Percentiles rank a stretch among this genome's conserved stretches.
phyloP scores from a whole-genome alignment of 2,113 vertebrate genomes.

The Thomomys bottae region DNA sequence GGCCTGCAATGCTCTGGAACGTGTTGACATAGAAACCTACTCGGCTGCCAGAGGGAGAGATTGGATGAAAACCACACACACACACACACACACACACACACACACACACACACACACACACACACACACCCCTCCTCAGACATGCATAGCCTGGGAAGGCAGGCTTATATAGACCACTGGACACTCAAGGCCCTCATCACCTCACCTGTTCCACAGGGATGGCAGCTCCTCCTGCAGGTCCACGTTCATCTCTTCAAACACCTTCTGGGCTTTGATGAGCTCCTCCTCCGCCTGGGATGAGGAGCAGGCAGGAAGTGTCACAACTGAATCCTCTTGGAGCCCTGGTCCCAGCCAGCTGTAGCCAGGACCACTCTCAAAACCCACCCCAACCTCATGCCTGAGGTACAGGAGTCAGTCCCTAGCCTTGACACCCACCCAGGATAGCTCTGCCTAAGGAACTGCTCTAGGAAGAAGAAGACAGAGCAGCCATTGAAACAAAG shows the following conservation, averaged over 20 bases:
- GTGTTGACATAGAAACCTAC: slow-evolving; percentile 99
- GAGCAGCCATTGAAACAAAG: background rate
- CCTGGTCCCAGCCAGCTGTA: background rate
- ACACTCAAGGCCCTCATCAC: no score
- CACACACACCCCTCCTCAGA: no score
- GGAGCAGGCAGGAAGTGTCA: slow-evolving; percentile 62
- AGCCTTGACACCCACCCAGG: background rate
- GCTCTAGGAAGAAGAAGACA: background rate
- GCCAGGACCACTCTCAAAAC: background rate
- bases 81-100: no score
- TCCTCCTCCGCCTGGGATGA: slow-evolving; percentile 95
- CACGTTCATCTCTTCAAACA: slow-evolving; percentile 98
- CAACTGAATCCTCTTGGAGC: background rate
- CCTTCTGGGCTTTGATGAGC: slow-evolving; percentile 97
- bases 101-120: no score
- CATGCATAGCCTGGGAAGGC: fast-evolving
- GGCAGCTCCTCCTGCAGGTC: slow-evolving; percentile 98
- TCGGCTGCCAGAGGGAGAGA: slow-evolving; percentile 86
- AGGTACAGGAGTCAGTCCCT: background rate
- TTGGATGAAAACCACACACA: background rate
- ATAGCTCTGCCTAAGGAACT: fast-evolving
- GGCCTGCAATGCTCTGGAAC: slow-evolving; percentile 97
- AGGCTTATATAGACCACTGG: fast-evolving
- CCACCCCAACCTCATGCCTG: background rate
- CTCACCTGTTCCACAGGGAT: slow-evolving; percentile 98